Base-by-base conservation (phyloP, 2,888 invertebrate genomes). In the Lasioglossum marginatum region DNA sequence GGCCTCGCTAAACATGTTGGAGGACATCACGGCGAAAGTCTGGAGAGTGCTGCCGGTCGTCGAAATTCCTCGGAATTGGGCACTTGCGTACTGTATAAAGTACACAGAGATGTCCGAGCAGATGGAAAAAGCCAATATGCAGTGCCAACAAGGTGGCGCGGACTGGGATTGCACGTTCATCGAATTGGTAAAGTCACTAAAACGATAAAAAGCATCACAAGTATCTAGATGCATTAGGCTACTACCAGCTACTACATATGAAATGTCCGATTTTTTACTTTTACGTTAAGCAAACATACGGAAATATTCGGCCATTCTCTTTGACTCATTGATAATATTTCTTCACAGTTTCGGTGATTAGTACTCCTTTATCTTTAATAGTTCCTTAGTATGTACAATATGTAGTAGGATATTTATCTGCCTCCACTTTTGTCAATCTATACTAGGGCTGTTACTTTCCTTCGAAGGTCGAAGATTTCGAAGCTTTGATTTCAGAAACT, bases 161-260 rank as follows among this genome's bases (percentile, higher is more conserved):
- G 83, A 86, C 34, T 87, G 87, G 87, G 79, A 83, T 19, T 87
- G 87, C 71, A n/a, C 71, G 14, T 81, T 87, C 14, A 87, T 85
- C 31, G 87, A 87, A 52, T 63, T 87, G 87, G 87, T 87, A 75
- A 77, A 19, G 19, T 23, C 12, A 10, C 31, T 63, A 1, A 23
- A 2, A 12, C 48, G 52, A 23, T 23, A 23, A 52, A 23, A 8
- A 23, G 23, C 23, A 52, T 8, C 52, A 23, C 23, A 10, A 10
- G 3, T 8, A 23, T 48, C 16, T 48, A 23, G 23, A 23, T 48
- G 6, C 8, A 23, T 48, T 48, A 48, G 48, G n/a, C n/a, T n/a
- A n/a, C n/a, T n/a, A n/a, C n/a, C n/a, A n/a, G 23, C 8, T 48
- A 2, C 48, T 48, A 2, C 5, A 19, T 48, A 40, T 40, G 2